Evolutionary conservation across 2,888 invertebrate species (phyloP).

Genomic region (Perizoma affinitatum): DNA sequence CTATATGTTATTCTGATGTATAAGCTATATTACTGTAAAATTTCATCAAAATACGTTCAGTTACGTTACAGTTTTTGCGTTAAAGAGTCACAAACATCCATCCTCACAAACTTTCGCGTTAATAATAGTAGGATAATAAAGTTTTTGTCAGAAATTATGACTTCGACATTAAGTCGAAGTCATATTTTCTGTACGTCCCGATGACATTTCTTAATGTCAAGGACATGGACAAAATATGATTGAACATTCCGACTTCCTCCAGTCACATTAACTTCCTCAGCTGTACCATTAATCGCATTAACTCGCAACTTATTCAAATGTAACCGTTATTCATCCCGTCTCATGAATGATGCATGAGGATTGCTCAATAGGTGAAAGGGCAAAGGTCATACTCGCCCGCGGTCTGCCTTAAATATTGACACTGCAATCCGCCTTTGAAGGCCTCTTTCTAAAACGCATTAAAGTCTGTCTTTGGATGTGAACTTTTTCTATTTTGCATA

Average conservation of each 20-base stretch:
- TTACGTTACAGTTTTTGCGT: no score
- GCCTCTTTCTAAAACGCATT: slow-evolving; percentile 33
- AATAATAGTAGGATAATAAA: no score
- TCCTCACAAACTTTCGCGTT: no score
- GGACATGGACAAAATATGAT: neutral
- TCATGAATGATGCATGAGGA: slow-evolving; percentile 28
- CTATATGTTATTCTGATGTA: no score
- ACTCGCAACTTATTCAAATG: slow-evolving; percentile 26
- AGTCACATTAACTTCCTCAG: slow-evolving; percentile 10
- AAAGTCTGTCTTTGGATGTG: slow-evolving; percentile 17
- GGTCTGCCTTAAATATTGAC: slow-evolving; percentile 66
- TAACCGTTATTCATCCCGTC: slow-evolving; percentile 25
- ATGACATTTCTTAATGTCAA: neutral
- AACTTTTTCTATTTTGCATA: slow-evolving; percentile 16
- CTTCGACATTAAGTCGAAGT: no score
- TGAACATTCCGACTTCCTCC: slow-evolving; percentile 3
- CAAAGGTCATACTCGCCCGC: slow-evolving; percentile 31
- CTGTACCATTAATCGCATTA: slow-evolving; percentile 18
- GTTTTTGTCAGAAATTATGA: no score
- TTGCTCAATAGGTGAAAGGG: slow-evolving; percentile 11
- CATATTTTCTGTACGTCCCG: no score
- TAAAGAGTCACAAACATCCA: no score
- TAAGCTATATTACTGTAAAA: no score
- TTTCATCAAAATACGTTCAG: no score
- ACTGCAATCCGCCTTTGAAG: slow-evolving; percentile 59